Evolutionary conservation across 2,888 invertebrate species (phyloP).

Genomic region (Temnothorax ravouxi): DNA sequence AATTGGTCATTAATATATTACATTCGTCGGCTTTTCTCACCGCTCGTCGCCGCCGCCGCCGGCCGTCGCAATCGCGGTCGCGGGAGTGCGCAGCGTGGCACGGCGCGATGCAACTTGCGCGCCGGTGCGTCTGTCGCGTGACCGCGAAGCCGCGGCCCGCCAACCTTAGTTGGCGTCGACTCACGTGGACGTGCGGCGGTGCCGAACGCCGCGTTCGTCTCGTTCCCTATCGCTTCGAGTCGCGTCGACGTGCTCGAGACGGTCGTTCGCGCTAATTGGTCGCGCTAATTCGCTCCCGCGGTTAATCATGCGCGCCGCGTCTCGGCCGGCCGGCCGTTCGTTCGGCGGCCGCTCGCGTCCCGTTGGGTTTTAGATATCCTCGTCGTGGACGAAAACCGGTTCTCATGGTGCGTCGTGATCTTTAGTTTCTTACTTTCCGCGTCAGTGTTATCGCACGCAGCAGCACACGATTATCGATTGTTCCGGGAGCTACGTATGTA

Average conservation of each 20-base stretch:
- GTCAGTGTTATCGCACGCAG: neutral
- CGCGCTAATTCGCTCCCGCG: slow-evolving; percentile 2
- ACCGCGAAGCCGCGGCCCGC: slow-evolving; percentile 60
- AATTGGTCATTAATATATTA: slow-evolving; percentile 1
- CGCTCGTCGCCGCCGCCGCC: neutral
- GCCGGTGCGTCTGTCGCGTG: slow-evolving; percentile 68
- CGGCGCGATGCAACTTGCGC: slow-evolving; percentile 67
- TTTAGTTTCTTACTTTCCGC: neutral
- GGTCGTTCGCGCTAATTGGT: neutral
- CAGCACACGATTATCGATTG: slow-evolving; percentile 28
- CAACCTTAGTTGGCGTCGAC: slow-evolving; percentile 72
- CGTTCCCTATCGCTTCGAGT: neutral
- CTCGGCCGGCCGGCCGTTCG: neutral
- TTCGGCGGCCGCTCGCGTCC: neutral
- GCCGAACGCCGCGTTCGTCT: neutral
- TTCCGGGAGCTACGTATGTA: neutral
- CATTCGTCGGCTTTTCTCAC: slow-evolving; percentile 16
- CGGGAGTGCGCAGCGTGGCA: slow-evolving; percentile 48
- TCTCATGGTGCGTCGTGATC: slow-evolving; percentile 2
- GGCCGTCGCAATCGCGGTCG: neutral
- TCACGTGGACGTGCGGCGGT: slow-evolving; percentile 72
- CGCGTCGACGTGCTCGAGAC: neutral
- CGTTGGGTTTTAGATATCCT: neutral
- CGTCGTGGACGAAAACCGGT: neutral
- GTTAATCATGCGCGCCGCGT: slow-evolving; percentile 26